Evolutionary conservation across 2,797 vertebrate genomes (phyloP).

Genomic region (Cossypha dichroa): DNA sequence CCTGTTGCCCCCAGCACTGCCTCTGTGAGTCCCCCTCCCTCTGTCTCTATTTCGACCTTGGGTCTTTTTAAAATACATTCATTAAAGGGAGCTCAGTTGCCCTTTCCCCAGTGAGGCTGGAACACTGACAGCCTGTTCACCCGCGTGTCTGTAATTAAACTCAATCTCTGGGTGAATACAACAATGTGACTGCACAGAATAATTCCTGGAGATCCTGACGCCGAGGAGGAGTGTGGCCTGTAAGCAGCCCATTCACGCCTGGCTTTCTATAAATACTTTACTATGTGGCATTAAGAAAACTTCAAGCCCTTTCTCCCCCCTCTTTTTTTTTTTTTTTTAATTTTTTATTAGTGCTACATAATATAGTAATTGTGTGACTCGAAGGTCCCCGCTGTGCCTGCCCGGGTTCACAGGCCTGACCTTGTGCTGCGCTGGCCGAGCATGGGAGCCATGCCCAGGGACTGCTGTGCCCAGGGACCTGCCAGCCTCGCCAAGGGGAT

Average conservation of each 20-base stretch:
- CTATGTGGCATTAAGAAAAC: conserved; percentile 82
- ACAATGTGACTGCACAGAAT: conserved; percentile 74
- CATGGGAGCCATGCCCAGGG: not conserved
- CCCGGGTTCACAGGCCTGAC: conserved; percentile 63
- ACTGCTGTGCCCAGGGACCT: not conserved
- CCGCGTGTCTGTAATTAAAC: conserved; percentile 61
- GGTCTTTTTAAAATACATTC: conserved; percentile 40
- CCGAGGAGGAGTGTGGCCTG: conserved; percentile 68
- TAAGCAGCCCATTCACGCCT: conserved; percentile 72
- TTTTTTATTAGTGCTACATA: conserved; percentile 78
- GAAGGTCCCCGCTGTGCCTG: conserved; percentile 70
- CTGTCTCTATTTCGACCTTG: not conserved
- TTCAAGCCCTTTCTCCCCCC: conserved; percentile 64
- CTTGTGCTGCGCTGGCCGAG: not conserved
- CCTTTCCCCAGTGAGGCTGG: conserved; percentile 37
- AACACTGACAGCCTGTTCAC: conserved; percentile 72
- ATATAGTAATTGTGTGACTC: conserved; percentile 78
- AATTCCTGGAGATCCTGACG: conserved; percentile 75
- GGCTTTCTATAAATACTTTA: conserved; percentile 84
- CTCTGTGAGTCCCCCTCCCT: not conserved
- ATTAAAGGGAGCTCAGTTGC: conserved; percentile 63
- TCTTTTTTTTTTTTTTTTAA: conserved; percentile 9
- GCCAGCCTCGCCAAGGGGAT: not conserved
- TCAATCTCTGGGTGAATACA: conserved; percentile 69
- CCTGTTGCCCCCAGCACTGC: accelerated